Conservation (phyloP, 2,797 vertebrate species). For the Spheniscus humboldti region DNA sequence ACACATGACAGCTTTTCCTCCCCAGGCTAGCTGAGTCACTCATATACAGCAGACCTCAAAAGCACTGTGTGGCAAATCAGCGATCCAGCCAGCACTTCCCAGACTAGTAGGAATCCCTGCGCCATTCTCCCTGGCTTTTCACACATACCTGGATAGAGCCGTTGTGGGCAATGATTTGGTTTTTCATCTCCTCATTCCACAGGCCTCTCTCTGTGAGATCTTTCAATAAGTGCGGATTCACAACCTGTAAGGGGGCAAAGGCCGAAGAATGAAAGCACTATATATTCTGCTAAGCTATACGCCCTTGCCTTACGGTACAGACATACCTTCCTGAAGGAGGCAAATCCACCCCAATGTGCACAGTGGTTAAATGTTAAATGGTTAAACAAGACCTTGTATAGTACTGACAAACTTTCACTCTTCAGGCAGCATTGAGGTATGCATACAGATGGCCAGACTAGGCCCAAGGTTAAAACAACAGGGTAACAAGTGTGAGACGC, state of each 20-base stretch:
- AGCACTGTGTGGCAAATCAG: background rate
- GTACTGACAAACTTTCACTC: background rate
- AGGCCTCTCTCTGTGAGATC: slow-evolving; percentile 92
- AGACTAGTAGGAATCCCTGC: fast-evolving
- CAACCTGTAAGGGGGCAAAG: slow-evolving; percentile 77
- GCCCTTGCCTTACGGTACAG: background rate
- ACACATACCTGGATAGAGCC: slow-evolving; percentile 91
- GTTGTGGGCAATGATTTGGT: slow-evolving; percentile 91
- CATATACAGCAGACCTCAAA: background rate
- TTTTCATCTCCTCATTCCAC: slow-evolving; percentile 98
- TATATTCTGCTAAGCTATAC: fast-evolving
- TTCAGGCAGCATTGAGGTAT: background rate
- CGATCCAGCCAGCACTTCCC: background rate
- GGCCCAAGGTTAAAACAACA: background rate
- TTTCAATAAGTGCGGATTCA: slow-evolving; percentile 95
- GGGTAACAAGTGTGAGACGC: too few species aligned
- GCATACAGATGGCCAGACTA: fast-evolving
- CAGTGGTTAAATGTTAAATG: background rate
- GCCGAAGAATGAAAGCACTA: background rate
- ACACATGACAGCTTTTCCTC: background rate
- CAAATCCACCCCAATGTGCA: fast-evolving
- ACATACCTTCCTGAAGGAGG: background rate
- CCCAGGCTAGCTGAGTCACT: background rate
- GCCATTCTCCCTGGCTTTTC: background rate
- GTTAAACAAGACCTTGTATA: background rate